Evolutionary conservation across 2,888 invertebrate genomes (phyloP).

Genomic region (Stenotaenia linearis): DNA sequence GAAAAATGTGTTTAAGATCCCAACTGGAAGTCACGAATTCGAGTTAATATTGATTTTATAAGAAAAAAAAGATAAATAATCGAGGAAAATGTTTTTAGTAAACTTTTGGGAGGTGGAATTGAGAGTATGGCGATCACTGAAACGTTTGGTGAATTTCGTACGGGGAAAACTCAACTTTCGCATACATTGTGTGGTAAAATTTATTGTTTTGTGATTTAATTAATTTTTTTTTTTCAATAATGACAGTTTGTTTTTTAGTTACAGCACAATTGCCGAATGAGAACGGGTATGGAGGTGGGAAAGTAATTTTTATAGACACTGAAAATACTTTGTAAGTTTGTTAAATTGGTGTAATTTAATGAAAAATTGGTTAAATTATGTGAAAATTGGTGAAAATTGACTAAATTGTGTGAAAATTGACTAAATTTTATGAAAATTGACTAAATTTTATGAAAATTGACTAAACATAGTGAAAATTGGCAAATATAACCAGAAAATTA

Average conservation of each 20-base stretch:
- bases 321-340: slow-evolving; percentile 75
- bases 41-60: slow-evolving; percentile 54
- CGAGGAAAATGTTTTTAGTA: slow-evolving; percentile 50
- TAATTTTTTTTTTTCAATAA: slow-evolving; percentile 12
- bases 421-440: too few relatives aligned
- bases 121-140: slow-evolving; percentile 81
- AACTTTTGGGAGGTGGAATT: slow-evolving; percentile 68
- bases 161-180: slow-evolving; percentile 73
- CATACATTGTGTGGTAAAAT: slow-evolving; percentile 62
- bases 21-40: slow-evolving; percentile 56
- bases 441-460: too few relatives aligned
- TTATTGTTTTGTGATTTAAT: neutral
- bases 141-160: slow-evolving; percentile 75
- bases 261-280: slow-evolving; percentile 67
- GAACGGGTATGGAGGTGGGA: slow-evolving; percentile 66
- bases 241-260: too few relatives aligned
- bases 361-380: too few relatives aligned
- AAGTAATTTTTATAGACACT: slow-evolving; percentile 74
- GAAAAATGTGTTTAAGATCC: slow-evolving; percentile 64
- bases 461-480: too few relatives aligned
- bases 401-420: too few relatives aligned
- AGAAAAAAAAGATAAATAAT: neutral
- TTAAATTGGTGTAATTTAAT: too few relatives aligned
- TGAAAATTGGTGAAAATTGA: too few relatives aligned
- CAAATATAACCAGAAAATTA: too few relatives aligned